Conservation (phyloP, 2,113 vertebrate species). For the Corapipo altera region DNA sequence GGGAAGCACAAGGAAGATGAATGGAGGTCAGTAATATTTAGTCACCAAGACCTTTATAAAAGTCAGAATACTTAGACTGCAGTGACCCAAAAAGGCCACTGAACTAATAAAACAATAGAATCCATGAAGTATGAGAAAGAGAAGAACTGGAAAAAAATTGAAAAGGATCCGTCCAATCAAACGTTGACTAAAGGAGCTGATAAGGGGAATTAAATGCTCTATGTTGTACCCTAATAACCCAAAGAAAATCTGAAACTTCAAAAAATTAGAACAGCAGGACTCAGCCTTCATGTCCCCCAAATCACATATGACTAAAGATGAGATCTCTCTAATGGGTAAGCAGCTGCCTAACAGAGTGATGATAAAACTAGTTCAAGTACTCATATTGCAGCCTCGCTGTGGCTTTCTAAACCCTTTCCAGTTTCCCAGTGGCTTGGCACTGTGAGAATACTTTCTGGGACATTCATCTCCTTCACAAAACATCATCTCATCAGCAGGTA, state of each 20-base stretch:
- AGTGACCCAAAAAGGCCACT: constrained; percentile 46
- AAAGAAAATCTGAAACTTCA: constrained; percentile 29
- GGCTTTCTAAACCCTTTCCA: not conserved
- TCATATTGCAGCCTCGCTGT: not conserved
- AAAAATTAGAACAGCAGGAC: not conserved
- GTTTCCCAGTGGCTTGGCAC: constrained; percentile 1
- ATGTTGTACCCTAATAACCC: not conserved
- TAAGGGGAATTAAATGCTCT: constrained; percentile 36
- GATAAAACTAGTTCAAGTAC: not conserved
- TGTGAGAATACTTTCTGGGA: constrained; percentile 26
- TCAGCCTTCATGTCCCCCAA: not conserved
- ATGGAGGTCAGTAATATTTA: constrained; percentile 43
- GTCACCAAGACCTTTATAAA: constrained; percentile 55
- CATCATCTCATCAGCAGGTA: constrained; percentile 57
- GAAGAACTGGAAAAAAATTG: not conserved
- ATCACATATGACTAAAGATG: not conserved
- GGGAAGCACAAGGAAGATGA: constrained; percentile 36
- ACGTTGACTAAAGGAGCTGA: not conserved
- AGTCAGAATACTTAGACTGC: constrained; percentile 37
- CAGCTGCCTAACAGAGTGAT: not conserved
- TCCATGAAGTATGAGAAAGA: constrained; percentile 20
- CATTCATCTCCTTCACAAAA: constrained; percentile 1
- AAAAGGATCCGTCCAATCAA: not conserved
- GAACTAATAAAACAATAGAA: constrained; percentile 56
- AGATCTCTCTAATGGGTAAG: not conserved